Base-by-base conservation (phyloP, 2,113 vertebrate genomes). In the Cnemophilus loriae region DNA sequence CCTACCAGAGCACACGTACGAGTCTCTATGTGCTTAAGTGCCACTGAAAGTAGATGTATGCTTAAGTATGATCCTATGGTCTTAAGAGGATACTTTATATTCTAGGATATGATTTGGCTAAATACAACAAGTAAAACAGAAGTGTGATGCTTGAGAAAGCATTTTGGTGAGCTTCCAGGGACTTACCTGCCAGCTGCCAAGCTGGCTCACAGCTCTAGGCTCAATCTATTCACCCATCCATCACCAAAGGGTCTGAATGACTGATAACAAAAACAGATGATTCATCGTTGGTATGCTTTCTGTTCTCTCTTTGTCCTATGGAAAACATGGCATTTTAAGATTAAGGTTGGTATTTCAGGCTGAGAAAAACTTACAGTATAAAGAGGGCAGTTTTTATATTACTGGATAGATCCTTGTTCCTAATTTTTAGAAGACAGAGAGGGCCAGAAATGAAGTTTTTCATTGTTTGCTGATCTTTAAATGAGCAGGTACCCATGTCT, bases 131-230 rank as follows among this genome's bases (percentile, higher is more conserved):
- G 11, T 60, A 37, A 88, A 90, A 56, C 12, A 93, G 47, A 86
- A 75, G 68, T 55, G 33, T 32, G 50, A 85, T 90, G 83, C 68
- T 70, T 27, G n/a, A 90, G 60, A 90, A 95, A 67, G 28, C 47
- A 75, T 86, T 85, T 76, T 80, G 68, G 79, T 92, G 83, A 90
- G 37, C 52, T 93, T 95, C 83, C 88, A 92, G 20, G 60, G 39
- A 84, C 64, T 63, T 64, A 96, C 85, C 93, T 96, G 83, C 50
- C 90, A 95, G 82, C 84, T 95, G 89, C 84, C 90, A 74, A 93
- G 63, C 81, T 87, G 78, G 81, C 53, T 89, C 23, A 82, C 41
- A 76, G 53, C 68, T 69, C 79, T 74, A 81, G 59, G 50, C 92
- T 83, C 26, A 11, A 56, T 88, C 56, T 88, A 90, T 90, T 90